phyloP scores from a whole-genome alignment of 2,113 vertebrate species.

The Xiphias gladius region DNA sequence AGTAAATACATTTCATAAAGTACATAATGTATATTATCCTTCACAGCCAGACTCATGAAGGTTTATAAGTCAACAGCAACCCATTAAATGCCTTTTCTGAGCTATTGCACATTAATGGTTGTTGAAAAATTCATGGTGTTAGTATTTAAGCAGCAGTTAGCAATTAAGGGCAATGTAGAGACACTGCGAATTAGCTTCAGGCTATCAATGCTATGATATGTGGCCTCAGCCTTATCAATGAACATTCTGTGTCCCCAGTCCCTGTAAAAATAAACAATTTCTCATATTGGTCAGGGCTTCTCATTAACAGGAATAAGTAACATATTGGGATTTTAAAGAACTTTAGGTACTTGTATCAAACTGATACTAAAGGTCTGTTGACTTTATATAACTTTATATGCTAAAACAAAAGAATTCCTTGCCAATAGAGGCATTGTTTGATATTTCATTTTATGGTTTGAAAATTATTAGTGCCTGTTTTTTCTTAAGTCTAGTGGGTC shows the following conservation, averaged over 20 bases:
- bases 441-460: background rate
- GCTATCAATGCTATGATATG: conserved; percentile 37
- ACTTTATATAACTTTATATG: background rate
- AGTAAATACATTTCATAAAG: conserved; percentile 20
- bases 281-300: conserved; percentile 19
- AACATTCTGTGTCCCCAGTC: conserved; percentile 1
- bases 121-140: conserved; percentile 66
- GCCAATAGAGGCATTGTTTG: background rate
- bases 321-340: background rate
- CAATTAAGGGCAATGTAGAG: conserved; percentile 56
- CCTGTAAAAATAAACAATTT: background rate
- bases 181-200: conserved; percentile 49
- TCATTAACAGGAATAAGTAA: background rate
- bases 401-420: background rate
- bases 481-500: conserved; percentile 2
- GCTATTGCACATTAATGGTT: conserved; percentile 54
- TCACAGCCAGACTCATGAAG: conserved; percentile 19
- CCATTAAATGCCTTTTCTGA: conserved; percentile 42
- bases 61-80: conserved; percentile 50
- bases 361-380: background rate
- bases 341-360: background rate
- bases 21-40: conserved; percentile 17
- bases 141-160: conserved; percentile 66
- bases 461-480: background rate
- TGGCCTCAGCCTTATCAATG: conserved; percentile 27